Percentiles rank a stretch among this genome's conserved stretches.
Conservation (phyloP, 92 coral and sea anemone species). For the Porites divaricata region DNA sequence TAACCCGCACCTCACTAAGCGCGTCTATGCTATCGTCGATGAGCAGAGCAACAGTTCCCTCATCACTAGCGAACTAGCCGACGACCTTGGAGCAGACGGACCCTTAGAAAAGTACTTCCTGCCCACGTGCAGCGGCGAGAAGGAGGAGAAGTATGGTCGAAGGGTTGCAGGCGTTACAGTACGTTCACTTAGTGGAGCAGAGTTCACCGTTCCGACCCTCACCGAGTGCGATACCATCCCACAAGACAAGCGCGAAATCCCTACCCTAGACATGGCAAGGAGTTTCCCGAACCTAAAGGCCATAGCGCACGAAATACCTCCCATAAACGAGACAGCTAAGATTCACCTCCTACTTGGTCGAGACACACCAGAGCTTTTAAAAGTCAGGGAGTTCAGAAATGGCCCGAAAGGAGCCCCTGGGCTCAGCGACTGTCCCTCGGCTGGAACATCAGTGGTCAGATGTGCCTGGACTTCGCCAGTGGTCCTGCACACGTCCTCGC, state of each 20-base stretch:
- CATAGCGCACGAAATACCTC: slow-evolving; percentile 65
- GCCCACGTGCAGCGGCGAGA: slow-evolving; percentile 57
- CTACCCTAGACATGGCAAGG: slow-evolving; percentile 60
- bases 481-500: slow-evolving; percentile 56
- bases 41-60: slow-evolving; percentile 67
- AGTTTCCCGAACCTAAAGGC: slow-evolving; percentile 62
- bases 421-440: slow-evolving; percentile 58
- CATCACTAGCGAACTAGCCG: slow-evolving; percentile 60
- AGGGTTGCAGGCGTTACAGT: slow-evolving; percentile 39
- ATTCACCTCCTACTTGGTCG: slow-evolving; percentile 56
- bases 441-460: slow-evolving; percentile 63
- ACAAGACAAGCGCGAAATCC: slow-evolving; percentile 55
- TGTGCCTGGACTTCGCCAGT: slow-evolving; percentile 43
- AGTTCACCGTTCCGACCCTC: slow-evolving; percentile 44
- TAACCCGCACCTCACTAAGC: slow-evolving; percentile 17
- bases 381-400: slow-evolving; percentile 65
- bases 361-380: slow-evolving; percentile 61
- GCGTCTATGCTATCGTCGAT: slow-evolving; percentile 58
- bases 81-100: slow-evolving; percentile 58
- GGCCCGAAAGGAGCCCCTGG: slow-evolving; percentile 64
- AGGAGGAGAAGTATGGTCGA: slow-evolving; percentile 48
- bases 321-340: slow-evolving; percentile 40
- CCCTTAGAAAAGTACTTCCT: slow-evolving; percentile 56
- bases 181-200: slow-evolving; percentile 29
- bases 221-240: slow-evolving; percentile 69